Evolutionary conservation across 2,888 invertebrate genomes (phyloP), one percentile per base, ranked within the genome.

Genomic region (Rhabditoides inermis): DNA sequence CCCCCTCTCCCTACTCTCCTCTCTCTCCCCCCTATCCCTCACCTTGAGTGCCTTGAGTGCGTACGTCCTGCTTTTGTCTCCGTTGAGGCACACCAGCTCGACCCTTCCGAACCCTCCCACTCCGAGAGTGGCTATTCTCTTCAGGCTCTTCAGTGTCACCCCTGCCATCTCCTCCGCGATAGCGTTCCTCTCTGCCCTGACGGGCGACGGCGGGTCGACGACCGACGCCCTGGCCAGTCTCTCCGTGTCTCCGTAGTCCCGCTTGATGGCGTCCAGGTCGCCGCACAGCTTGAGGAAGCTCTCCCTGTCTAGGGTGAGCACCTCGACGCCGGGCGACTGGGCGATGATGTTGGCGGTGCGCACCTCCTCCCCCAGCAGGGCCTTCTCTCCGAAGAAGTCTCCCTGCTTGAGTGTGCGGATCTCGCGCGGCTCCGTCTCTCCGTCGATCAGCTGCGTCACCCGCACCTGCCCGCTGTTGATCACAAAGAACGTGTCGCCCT

Each of bases 31-130:
- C 76, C 90, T 86, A 72, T 90, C 88, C 55, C 86, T 82, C 79
- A 90, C 90, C 77, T 88, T 88, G 58, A 90, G 82, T 72, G 88
- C 88, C 79, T 90, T 90, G 57, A 90, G 79, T 0, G 90, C 90
- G 77, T 86, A 89, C 1, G 82, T 82, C 63, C 78, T 78, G 62
- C 83, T 74, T 52, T 77, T 76, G 63, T 81, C 80, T n/a, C 75
- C 72, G 37, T 73, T 65, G 40, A 79, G 63, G 63, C 78, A 78
- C 4, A 81, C 77, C 62, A 76, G 51, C 40, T 76, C 89, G 0
- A 90, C 90, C 2, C 89, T 82, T 0, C 90, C 90, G 75, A 90
- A 90, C 2, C 90, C 91, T 4, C 92, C 92, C 15, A 90, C 86
- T 1, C 92, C 92, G 63, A 92, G 81, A 0, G 90, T 90, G 23